Conservation (phyloP, 2,797 vertebrate genomes). For the Coendou prehensilis region DNA sequence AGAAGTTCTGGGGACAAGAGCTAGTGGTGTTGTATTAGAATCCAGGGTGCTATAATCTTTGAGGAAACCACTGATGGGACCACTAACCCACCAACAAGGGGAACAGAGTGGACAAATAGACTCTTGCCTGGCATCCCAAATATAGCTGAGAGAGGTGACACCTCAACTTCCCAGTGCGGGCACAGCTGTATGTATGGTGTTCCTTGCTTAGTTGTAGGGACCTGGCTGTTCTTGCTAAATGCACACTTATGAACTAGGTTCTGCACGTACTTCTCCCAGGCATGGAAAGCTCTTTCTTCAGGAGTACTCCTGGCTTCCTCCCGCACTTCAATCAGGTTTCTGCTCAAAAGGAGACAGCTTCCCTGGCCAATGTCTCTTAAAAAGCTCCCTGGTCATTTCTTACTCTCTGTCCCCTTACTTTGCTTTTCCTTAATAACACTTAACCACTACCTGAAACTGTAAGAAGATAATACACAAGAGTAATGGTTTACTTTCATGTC, state of each 20-base stretch:
- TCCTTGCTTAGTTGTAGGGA: neutral
- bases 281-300: neutral
- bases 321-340: neutral
- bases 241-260: neutral
- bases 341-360: neutral
- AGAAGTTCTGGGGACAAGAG: neutral
- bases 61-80: neutral
- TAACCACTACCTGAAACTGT: neutral
- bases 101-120: neutral
- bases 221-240: neutral
- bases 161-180: neutral
- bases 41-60: neutral
- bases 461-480: neutral
- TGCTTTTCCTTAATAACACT: neutral
- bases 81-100: neutral
- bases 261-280: neutral
- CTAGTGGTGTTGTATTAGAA: neutral
- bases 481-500: neutral
- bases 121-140: neutral
- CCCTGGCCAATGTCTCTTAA: neutral
- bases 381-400: neutral
- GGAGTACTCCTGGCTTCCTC: neutral
- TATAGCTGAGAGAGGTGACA: neutral
- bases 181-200: accelerated
- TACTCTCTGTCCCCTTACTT: neutral